phyloP scores from a whole-genome alignment of 1,140 invertebrate species.

The Drosophila arawakana region DNA sequence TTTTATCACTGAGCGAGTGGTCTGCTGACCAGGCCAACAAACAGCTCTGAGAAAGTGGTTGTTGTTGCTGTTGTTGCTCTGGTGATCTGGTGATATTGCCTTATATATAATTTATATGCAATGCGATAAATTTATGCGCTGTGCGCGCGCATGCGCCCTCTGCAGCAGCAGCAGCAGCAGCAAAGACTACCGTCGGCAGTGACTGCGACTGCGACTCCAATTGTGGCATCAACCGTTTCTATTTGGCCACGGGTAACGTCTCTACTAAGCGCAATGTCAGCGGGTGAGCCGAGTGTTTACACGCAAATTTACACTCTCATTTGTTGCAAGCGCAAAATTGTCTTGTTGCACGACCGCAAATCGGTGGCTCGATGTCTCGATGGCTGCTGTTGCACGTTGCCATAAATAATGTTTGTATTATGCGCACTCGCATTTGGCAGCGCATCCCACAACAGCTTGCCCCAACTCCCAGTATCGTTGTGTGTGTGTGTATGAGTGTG shows the following conservation, averaged over 20 bases:
- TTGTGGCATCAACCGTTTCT: background rate
- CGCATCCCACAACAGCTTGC: conserved; percentile 73
- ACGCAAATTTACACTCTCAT: conserved; percentile 85
- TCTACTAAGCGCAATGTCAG: conserved; percentile 68
- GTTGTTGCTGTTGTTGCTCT: conserved; percentile 31
- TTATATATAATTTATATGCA: conserved; percentile 83
- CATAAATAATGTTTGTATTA: conserved; percentile 80
- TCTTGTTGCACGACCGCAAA: conserved; percentile 62
- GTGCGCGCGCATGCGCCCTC: conserved; percentile 70
- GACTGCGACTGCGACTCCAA: background rate
- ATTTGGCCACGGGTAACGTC: conserved; percentile 35
- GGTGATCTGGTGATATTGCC: conserved; percentile 71
- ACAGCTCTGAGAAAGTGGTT: conserved; percentile 19
- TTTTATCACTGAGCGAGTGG: conserved; percentile 75
- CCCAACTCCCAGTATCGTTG: background rate
- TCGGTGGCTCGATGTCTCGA: conserved; percentile 48
- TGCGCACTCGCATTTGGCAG: conserved; percentile 77
- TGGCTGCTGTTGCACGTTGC: conserved; percentile 50
- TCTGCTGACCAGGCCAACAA: conserved; percentile 30
- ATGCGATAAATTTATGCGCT: conserved; percentile 81
- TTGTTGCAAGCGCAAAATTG: conserved; percentile 77
- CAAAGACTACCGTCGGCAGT: conserved; percentile 10
- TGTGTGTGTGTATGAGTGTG: background rate
- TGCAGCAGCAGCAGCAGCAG: conserved; percentile 27
- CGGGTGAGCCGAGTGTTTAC: conserved; percentile 84